A percentile compares a stretch with the other conserved stretches of the same genome.
phyloP scores from a whole-genome alignment of 2,797 vertebrate genomes.

The Threskiornis aethiopicus region DNA sequence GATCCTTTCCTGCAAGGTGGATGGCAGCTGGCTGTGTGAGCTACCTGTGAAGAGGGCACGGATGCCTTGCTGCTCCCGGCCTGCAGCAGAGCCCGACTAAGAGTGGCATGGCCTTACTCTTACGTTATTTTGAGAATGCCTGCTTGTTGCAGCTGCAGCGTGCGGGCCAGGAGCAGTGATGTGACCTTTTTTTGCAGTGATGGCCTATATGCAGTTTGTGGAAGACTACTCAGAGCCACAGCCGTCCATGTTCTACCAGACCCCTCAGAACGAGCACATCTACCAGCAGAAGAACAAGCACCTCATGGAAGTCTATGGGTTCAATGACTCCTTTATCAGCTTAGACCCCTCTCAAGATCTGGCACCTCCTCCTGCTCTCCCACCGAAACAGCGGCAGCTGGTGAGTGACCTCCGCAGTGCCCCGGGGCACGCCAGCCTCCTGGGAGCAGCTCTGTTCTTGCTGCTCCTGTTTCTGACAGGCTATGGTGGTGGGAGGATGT shows the following conservation, averaged over 20 bases:
- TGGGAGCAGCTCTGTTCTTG: background rate
- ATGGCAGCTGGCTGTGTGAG: background rate
- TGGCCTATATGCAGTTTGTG: slow-evolving; percentile 97
- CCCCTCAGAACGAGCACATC: slow-evolving; percentile 94
- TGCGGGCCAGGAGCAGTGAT: background rate
- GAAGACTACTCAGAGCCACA: slow-evolving; percentile 98
- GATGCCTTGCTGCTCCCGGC: background rate
- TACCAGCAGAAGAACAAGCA: slow-evolving; percentile 95
- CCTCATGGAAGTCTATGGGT: slow-evolving; percentile 94
- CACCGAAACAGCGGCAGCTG: slow-evolving; percentile 96
- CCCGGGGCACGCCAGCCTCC: background rate
- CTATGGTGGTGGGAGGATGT: background rate
- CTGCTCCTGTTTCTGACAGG: background rate
- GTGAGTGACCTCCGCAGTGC: slow-evolving; percentile 74
- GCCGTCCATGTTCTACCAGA: slow-evolving; percentile 98
- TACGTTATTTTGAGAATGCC: background rate
- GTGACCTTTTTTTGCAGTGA: slow-evolving; percentile 78
- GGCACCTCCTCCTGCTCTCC: slow-evolving; percentile 88
- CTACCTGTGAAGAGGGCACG: rapidly evolving
- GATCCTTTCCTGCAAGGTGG: background rate
- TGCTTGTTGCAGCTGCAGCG: background rate
- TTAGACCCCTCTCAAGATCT: slow-evolving; percentile 83
- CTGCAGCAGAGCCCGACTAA: background rate
- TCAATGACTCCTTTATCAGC: slow-evolving; percentile 89
- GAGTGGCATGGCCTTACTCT: background rate